Conservation (phyloP, 2,113 vertebrate genomes). For the Macaca mulatta region DNA sequence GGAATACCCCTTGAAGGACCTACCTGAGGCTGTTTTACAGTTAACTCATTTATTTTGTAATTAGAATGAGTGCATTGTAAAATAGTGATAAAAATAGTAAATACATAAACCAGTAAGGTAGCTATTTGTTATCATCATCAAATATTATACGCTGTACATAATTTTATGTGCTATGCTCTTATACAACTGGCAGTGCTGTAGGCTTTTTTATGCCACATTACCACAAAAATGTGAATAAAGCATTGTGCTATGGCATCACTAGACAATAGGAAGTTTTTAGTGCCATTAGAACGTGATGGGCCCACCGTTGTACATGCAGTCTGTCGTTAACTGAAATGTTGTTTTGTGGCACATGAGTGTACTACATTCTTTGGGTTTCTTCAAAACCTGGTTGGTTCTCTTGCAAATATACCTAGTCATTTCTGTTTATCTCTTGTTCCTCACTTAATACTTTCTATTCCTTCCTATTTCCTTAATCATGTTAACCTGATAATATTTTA, state of each 20-base stretch:
- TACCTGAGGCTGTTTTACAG: neutral
- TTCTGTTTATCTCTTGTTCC: neutral
- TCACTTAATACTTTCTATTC: neutral
- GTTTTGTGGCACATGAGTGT: neutral
- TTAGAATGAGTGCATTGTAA: neutral
- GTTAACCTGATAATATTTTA: neutral
- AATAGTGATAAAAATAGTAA: neutral
- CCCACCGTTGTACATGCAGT: neutral
- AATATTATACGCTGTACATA: neutral
- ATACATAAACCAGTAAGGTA: neutral
- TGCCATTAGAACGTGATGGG: neutral
- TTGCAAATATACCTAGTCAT: neutral
- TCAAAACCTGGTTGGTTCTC: neutral
- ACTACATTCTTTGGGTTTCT: neutral
- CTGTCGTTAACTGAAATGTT: neutral
- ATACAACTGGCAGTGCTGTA: neutral
- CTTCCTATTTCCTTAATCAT: neutral
- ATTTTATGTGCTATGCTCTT: neutral
- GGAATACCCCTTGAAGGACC: neutral
- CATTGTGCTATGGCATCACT: neutral
- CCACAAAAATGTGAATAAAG: neutral
- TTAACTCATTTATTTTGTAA: neutral
- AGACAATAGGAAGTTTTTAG: neutral
- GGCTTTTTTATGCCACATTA: neutral
- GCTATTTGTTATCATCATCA: neutral